Percentiles rank a stretch among this genome's conserved stretches.
These are phyloP conservation scores for Butastur rufipennis DNA, from an alignment of 2,113 vertebrate species.

Conservation along the genomic window DNA sequence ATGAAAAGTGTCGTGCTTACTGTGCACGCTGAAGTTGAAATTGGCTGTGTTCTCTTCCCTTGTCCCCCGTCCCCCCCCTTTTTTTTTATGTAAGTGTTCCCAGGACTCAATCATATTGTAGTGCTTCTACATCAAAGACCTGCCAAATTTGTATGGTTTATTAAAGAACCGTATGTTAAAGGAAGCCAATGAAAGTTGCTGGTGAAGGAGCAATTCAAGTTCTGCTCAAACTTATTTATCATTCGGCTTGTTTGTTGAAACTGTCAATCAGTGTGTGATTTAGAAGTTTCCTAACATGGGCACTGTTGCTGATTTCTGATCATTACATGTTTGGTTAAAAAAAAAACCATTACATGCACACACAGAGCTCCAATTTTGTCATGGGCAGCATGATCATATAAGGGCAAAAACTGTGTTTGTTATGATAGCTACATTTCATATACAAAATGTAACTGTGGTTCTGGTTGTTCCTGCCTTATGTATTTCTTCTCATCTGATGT, in stretches of 20 bases:
- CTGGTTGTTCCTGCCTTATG: neutral
- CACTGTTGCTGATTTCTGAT: neutral
- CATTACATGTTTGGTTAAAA: neutral
- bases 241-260: neutral
- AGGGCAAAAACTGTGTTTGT: neutral
- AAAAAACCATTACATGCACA: neutral
- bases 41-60: neutral
- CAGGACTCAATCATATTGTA: neutral
- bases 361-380: neutral
- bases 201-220: neutral
- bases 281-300: neutral
- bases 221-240: neutral
- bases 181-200: neutral
- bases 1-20: neutral
- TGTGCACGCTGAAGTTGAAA: neutral
- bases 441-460: neutral
- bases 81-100: neutral
- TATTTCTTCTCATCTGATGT: neutral
- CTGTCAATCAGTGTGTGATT: neutral
- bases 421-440: neutral
- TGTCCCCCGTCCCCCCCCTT: neutral
- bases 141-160: neutral
- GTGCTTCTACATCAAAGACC: neutral
- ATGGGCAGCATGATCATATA: neutral
- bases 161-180: neutral